These are phyloP conservation scores for Caenorhabditis virilis DNA, from an alignment of 2,888 invertebrate genomes.

Conservation along the genomic window DNA sequence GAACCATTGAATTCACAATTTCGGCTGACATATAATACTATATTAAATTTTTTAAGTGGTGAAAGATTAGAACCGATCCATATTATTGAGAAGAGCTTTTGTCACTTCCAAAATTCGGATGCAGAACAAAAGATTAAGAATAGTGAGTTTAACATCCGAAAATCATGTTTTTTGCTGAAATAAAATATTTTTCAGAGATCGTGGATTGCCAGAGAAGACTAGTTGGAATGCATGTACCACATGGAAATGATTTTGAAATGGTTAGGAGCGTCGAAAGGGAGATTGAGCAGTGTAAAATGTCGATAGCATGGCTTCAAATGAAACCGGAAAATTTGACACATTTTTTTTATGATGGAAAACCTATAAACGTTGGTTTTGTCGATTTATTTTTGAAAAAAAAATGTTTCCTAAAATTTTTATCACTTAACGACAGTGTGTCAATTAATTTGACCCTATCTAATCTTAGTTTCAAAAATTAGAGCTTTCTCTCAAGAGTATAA, in stretches of 20 bases:
- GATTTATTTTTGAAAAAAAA: not conserved
- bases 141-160: too few relatives aligned
- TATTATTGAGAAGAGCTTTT: slow-evolving; percentile 96
- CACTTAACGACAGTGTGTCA: slow-evolving; percentile 63
- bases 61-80: slow-evolving; percentile 99
- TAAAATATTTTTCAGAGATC: slow-evolving; percentile 22
- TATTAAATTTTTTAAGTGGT: slow-evolving; percentile 83
- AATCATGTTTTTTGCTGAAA: too few relatives aligned
- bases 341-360: slow-evolving; percentile 89
- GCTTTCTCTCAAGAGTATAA: not conserved
- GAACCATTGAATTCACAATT: slow-evolving; percentile 98
- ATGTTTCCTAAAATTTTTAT: slow-evolving; percentile 74
- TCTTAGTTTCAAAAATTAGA: slow-evolving; percentile 71
- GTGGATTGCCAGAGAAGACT: slow-evolving; percentile 4
- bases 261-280: slow-evolving; percentile 20
- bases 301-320: slow-evolving; percentile 82
- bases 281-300: slow-evolving; percentile 64
- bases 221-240: slow-evolving; percentile 82
- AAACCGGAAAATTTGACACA: slow-evolving; percentile 87
- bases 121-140: slow-evolving; percentile 86
- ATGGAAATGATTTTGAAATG: too few relatives aligned
- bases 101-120: slow-evolving; percentile 97
- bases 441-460: slow-evolving; percentile 70
- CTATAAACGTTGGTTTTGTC: slow-evolving; percentile 79
- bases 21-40: slow-evolving; percentile 99